phyloP scores from a whole-genome alignment of 2,888 invertebrate species.

The Plebejus argus region DNA sequence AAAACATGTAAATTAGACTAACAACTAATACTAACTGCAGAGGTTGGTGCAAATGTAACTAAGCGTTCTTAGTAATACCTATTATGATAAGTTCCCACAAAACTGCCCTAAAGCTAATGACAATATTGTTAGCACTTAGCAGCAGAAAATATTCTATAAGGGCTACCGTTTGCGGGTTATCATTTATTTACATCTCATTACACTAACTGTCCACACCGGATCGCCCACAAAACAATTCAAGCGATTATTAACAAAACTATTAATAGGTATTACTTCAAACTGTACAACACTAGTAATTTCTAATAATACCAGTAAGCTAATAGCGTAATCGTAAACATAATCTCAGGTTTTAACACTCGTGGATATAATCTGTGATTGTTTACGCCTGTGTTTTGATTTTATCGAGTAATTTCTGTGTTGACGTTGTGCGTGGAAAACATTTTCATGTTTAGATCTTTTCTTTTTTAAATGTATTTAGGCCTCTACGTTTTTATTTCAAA shows the following conservation, averaged over 20 bases:
- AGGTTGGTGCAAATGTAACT: no score
- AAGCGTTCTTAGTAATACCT: no score
- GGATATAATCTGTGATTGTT: slow-evolving; percentile 40
- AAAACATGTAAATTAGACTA: no score
- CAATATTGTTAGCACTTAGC: no score
- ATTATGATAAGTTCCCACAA: no score
- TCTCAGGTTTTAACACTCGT: slow-evolving; percentile 19
- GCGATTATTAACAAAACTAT: slow-evolving; percentile 40
- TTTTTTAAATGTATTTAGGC: not conserved
- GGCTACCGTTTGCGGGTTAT: not conserved
- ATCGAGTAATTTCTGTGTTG: not conserved
- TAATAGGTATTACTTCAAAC: slow-evolving; percentile 43
- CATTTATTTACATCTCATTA: slow-evolving; percentile 14
- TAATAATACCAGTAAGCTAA: slow-evolving; percentile 52
- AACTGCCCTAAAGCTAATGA: no score
- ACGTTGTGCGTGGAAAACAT: not conserved
- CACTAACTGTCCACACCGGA: slow-evolving; percentile 17
- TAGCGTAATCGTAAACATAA: slow-evolving; percentile 50
- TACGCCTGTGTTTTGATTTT: slow-evolving; percentile 3
- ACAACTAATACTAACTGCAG: no score
- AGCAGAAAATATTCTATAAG: not conserved
- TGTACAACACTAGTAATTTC: slow-evolving; percentile 44
- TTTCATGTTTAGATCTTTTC: not conserved
- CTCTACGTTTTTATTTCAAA: not conserved
- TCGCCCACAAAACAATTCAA: slow-evolving; percentile 26